Base-by-base conservation (phyloP, 92 coral and sea anemone species). In the Porites evermanni region DNA sequence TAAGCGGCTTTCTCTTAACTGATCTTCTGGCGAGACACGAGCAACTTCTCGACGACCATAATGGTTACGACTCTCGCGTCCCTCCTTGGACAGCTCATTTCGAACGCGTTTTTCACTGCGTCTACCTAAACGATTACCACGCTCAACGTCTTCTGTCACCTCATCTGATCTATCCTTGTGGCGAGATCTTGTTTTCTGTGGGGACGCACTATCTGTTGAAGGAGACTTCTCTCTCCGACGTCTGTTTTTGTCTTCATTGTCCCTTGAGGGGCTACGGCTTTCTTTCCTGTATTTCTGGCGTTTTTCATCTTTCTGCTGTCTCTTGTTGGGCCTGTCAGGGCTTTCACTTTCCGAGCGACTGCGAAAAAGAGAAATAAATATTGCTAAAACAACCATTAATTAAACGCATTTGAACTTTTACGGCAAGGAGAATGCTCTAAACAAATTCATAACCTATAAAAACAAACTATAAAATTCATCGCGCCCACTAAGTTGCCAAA, bases 271-370 rank as follows among this genome's bases (percentile, higher is more conserved):
- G 60, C 84, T 77, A 9, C 83, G 79, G 16, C 68, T 70, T 10
- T 77, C 64, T 66, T 53, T 76, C 51, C 74, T 75, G 14, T 24
- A 51, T 67, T 32, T 67, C 23, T 85, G 50, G 26, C 68, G 56
- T 78, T 71, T 85, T 38, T 17, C 81, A 10, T 20, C 75, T 75
- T 38, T 77, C 84, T 77, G 82, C 1, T 47, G 68, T 53, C 75
- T 67, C 77, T 26, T 21, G 52, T 50, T 56, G 11, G 51, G 84
- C 29, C 50, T 70, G 50, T 11, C 77, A 8, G 82, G 83, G 52
- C 82, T 85, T 53, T 77, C 89, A 24, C 89, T 79, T 54, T 77
- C 89, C 67, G 83, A 77, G 17, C 83, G 70, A 53, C 87, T 83
- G 64, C 69, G 8, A 19, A 66, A 61, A 1, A 75, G 17, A 67